These are phyloP conservation scores for Cyphomyrus discorhynchus DNA, from an alignment of 2,113 vertebrate species.

Conservation along the genomic window DNA sequence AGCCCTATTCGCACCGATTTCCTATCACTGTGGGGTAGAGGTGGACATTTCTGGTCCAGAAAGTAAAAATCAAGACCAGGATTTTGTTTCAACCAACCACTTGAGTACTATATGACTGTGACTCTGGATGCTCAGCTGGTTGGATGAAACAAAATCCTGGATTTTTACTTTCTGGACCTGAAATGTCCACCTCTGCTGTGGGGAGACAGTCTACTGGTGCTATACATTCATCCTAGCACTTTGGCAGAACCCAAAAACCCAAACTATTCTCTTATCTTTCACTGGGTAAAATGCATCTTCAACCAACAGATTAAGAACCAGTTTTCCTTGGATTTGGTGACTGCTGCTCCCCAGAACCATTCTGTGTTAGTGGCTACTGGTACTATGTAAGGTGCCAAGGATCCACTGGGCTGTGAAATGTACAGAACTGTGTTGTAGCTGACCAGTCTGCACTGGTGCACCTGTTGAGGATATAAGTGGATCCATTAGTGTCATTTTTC, in stretches of 20 bases:
- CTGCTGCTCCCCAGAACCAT: background rate
- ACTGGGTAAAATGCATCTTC: background rate
- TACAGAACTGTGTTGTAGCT: background rate
- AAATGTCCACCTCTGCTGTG: background rate
- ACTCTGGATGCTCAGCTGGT: no score
- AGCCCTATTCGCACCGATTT: constrained; percentile 16
- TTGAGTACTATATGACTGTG: no score
- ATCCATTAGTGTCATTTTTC: background rate
- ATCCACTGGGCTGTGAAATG: background rate
- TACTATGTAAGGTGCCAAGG: background rate
- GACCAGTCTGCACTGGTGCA: background rate
- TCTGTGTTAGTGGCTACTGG: background rate
- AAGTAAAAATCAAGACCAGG: no score
- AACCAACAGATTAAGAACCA: background rate
- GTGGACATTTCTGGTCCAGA: no score
- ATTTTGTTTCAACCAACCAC: no score
- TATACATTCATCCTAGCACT: background rate
- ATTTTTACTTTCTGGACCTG: no score
- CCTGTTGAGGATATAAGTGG: background rate
- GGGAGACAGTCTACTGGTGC: constrained; percentile 13
- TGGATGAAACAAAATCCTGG: no score
- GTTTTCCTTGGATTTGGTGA: background rate
- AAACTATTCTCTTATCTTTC: background rate
- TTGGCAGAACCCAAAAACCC: background rate
- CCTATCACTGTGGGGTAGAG: background rate